Percentiles rank a stretch among this genome's conserved stretches.
phyloP scores from a whole-genome alignment of 2,113 vertebrate species.

The Cyphomyrus discorhynchus region DNA sequence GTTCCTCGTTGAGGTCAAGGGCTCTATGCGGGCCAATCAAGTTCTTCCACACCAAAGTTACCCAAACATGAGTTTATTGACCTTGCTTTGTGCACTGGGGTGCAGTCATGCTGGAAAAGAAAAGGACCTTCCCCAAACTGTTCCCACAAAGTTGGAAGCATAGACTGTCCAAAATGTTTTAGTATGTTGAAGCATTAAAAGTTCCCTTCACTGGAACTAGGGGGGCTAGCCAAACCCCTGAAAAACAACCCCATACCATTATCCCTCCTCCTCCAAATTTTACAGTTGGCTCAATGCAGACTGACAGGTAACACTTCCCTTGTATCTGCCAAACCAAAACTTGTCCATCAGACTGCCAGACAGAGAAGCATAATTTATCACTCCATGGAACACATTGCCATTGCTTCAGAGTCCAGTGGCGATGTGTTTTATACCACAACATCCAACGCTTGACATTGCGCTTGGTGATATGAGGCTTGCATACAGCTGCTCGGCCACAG shows the following conservation, averaged over 20 bases:
- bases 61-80: neutral
- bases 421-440: too few species aligned
- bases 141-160: neutral
- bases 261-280: too few species aligned
- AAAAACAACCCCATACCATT: neutral
- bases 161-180: neutral
- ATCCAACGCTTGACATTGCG: too few species aligned
- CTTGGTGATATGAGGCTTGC: too few species aligned
- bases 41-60: neutral
- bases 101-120: neutral
- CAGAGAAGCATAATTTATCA: too few species aligned
- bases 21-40: neutral
- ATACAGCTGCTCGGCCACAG: too few species aligned
- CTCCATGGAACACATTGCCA: too few species aligned
- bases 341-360: too few species aligned
- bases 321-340: too few species aligned
- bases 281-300: neutral
- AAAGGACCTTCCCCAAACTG: neutral
- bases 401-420: too few species aligned
- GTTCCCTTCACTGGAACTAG: neutral
- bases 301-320: too few species aligned
- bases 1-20: neutral
- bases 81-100: neutral
- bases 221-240: neutral
- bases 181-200: neutral